Percentiles rank a stretch among this genome's conserved stretches.
Evolutionary conservation across 2,797 vertebrate genomes (phyloP).

Genomic region (Sardinella longiceps): DNA sequence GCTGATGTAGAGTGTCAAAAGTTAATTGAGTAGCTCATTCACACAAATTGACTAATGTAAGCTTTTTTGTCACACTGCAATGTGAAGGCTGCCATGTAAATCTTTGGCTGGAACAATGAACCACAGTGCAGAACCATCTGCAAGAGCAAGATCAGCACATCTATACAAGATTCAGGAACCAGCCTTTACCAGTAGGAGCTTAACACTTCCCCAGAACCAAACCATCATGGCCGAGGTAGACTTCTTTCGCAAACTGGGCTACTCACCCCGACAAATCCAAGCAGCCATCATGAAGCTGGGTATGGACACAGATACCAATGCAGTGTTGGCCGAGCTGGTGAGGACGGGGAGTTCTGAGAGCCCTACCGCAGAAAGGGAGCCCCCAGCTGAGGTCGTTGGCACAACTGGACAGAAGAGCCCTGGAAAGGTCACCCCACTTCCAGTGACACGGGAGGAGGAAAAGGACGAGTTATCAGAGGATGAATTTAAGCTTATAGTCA

Average conservation of each 20-base stretch:
- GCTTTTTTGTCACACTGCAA: neutral
- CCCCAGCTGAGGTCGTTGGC: conserved; percentile 63
- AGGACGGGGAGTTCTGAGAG: conserved; percentile 67
- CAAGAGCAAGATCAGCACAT: neutral
- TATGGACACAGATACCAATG: conserved; percentile 85
- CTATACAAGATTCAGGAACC: conserved; percentile 54
- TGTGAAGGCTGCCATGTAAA: neutral
- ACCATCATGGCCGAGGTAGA: conserved; percentile 74
- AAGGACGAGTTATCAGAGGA: conserved; percentile 61
- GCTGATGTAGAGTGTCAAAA: neutral
- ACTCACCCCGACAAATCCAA: conserved; percentile 80
- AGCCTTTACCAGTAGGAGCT: conserved; percentile 48
- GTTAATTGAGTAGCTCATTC: neutral
- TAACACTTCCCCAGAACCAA: neutral
- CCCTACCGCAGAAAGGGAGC: conserved; percentile 48
- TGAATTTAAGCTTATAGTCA: conserved; percentile 86
- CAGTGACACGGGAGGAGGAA: conserved; percentile 40
- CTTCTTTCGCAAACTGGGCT: conserved; percentile 94
- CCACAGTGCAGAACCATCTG: neutral
- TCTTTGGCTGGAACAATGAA: neutral
- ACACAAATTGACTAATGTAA: neutral
- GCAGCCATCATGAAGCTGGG: conserved; percentile 84
- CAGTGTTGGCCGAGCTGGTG: conserved; percentile 89
- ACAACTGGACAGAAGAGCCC: conserved; percentile 61
- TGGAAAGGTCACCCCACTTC: conserved; percentile 30